A percentile compares a stretch with the other conserved stretches of the same genome.
Conservation (phyloP, 2,797 vertebrate species). For the Luscinia luscinia region DNA sequence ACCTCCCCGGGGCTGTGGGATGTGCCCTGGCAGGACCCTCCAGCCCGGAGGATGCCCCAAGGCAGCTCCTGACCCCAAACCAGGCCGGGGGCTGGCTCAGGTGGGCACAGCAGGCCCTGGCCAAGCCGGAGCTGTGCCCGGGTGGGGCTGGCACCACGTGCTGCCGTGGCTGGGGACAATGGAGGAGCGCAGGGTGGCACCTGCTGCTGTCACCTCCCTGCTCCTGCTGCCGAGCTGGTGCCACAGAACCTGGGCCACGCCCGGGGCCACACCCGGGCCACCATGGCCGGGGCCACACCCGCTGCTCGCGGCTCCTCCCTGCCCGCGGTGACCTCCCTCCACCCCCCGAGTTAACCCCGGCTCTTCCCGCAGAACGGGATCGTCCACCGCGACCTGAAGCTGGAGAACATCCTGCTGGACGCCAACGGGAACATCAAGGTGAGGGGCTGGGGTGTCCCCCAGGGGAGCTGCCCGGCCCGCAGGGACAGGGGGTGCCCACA, state of each 20-base stretch:
- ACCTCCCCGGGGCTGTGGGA: no score
- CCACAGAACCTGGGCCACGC: background rate
- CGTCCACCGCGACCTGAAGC: conserved; percentile 95
- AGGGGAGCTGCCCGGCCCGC: accelerated
- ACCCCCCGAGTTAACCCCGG: accelerated
- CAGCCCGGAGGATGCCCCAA: no score
- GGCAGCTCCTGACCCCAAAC: background rate
- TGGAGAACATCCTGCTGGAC: conserved; percentile 97
- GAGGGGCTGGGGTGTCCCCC: conserved; percentile 5
- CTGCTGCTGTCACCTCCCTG: background rate
- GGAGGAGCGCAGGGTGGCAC: background rate
- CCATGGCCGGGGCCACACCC: background rate
- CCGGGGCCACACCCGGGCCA: background rate
- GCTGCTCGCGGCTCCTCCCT: background rate
- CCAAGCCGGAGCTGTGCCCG: accelerated
- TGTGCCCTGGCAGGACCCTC: background rate
- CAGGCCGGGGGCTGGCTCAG: accelerated
- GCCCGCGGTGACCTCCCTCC: background rate
- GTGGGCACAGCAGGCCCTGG: background rate
- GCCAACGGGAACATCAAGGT: conserved; percentile 93
- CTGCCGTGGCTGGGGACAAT: accelerated
- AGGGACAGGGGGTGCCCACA: background rate
- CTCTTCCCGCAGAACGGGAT: conserved; percentile 85
- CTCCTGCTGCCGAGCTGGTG: background rate
- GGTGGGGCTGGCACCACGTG: accelerated